Base-by-base conservation (phyloP, 1,140 invertebrate genomes). In the Drosophila baimaii region DNA sequence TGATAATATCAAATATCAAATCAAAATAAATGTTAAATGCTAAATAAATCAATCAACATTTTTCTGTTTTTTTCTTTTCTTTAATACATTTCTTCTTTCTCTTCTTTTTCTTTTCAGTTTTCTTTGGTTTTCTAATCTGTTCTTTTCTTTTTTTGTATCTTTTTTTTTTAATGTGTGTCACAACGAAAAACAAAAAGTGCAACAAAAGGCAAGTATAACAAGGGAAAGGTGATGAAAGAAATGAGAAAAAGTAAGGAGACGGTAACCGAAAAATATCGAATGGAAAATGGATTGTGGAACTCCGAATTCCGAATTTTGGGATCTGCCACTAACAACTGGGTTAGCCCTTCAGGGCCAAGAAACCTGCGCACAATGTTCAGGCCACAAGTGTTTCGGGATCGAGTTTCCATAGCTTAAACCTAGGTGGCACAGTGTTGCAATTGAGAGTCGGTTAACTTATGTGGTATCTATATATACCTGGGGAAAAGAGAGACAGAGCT, bases 1-100 rank as follows among this genome's bases (percentile, higher is more conserved):
- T 96, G 95, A 66, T 69, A 77, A 70, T 71, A 51, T 73, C 69
- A 86, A 77, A 70, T 71, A 51, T 73, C 69, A 86, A 85, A 80
- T 61, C 33, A 77, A 81, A 63, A 44, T 70, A 83, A 63, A 61
- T 68, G 54, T 62, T 52, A 73, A 79, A 79, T 52, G 49, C 29
- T 33, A 52, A 52, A 52, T 51, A 64, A 70, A 65, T 66, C 51
- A 69, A 78, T 65, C 52, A 64, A 72, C 44, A 77, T 29, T 71
- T 69, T 47, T 58, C 39, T 47, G 41, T 51, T 54, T 29, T 27
- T 41, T 74, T 41, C 17, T 43, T 49, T 75, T 46, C 15, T 29
- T 65, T 21, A 43, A 39, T 41, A 29, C n/a, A 33, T 31, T 73
- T 72, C 44, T 19, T 27, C 35, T 33, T 69, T 31, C 49, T 51